Base-by-base conservation (phyloP, 1,140 invertebrate genomes). In the Grapholita molesta region DNA sequence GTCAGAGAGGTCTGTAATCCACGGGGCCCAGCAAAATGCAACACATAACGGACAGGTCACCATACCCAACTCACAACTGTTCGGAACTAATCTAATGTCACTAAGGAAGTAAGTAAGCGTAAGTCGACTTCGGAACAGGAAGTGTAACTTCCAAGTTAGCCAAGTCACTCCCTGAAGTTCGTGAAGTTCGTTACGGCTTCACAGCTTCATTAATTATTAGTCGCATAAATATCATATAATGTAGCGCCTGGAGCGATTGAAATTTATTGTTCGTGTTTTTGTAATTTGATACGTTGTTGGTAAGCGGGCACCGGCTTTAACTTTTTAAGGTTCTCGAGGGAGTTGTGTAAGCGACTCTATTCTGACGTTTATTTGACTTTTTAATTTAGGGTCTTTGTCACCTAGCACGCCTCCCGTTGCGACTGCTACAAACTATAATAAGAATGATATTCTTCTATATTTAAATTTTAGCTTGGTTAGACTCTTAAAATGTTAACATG, bases 31-130 rank as follows among this genome's bases (percentile, higher is more conserved):
- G n/a, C n/a, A 25, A 28, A 32, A 28, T 18, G 24, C 28, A 61
- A 61, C 11, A 61, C 11, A 61, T 61, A 28, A 61, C 55, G 32
- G 55, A 61, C 55, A 61, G 55, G 55, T 68, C 66, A 73, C 72
- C 48, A 73, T 73, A 74, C 70, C 69, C 64, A 79, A 85, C 82
- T 75, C 70, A 66, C 70, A 84, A 77, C 75, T 80, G 70, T 68
- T 38, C 52, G 48, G 74, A 85, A 84, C 79, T 87, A 84, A 85
- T 84, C 80, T 79, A 84, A 83, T 85, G 82, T 80, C 79, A 79
- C 77, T 79, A 78, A 86, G 82, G 82, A 84, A 84, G 83, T 85
- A 84, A 82, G 78, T 81, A 80, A 85, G 77, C 79, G 77, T 86
- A 84, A 85, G 80, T 78, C 76, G 73, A 85, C 70, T 83, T 78